These are phyloP conservation scores for Gallinago paraguaiae DNA, from an alignment of 2,113 vertebrate genomes.

Conservation along the genomic window DNA sequence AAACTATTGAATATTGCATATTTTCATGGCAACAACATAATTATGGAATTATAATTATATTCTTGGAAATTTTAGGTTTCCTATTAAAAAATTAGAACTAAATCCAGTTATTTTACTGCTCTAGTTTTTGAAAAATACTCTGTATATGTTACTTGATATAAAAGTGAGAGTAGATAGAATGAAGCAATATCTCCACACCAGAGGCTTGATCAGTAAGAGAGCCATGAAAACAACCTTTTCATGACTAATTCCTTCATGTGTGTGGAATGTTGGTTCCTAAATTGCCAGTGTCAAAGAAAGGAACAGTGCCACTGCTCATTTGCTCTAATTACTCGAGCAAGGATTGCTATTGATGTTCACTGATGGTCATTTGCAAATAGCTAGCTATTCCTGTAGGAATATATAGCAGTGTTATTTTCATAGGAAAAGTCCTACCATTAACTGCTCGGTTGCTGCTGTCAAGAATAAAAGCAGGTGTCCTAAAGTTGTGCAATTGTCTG, in stretches of 20 bases:
- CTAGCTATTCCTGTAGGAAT: not conserved
- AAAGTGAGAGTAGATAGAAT: not conserved
- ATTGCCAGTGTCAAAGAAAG: not conserved
- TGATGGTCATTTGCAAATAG: not conserved
- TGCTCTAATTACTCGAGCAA: not conserved
- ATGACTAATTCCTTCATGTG: not conserved
- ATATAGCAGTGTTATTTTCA: not conserved
- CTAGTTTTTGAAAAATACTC: not conserved
- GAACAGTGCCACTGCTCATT: not conserved
- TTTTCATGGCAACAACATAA: not conserved
- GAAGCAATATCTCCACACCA: not conserved
- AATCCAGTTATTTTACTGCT: not conserved
- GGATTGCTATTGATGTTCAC: not conserved
- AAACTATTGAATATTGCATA: not conserved
- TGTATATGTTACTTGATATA: not conserved
- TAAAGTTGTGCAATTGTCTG: not conserved
- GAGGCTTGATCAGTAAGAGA: not conserved
- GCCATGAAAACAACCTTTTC: not conserved
- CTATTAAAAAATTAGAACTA: not conserved
- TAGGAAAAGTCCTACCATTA: not conserved
- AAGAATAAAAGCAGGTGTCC: not conserved
- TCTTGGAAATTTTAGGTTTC: not conserved
- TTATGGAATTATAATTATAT: not conserved
- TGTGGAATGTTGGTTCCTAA: not conserved
- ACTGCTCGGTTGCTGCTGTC: fast-evolving